phyloP scores from a whole-genome alignment of 2,113 vertebrate genomes.

The Ochotona princeps region DNA sequence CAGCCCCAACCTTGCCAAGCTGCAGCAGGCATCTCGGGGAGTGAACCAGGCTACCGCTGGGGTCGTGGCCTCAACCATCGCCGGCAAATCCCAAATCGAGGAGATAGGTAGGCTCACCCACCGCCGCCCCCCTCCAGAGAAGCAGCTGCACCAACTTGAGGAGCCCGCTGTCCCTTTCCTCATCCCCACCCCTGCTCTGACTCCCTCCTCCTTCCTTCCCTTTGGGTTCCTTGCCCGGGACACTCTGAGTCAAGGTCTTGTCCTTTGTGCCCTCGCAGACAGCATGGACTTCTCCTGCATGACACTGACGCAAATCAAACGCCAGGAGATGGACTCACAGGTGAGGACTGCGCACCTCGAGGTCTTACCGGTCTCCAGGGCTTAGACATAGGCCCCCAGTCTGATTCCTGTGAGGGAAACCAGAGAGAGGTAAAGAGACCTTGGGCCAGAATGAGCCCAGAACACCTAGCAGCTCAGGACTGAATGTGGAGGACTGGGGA shows the following conservation, averaged over 20 bases:
- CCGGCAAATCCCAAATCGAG: slow-evolving; percentile 95
- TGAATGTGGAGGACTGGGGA: too few relatives aligned
- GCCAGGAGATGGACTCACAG: slow-evolving; percentile 98
- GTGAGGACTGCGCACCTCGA: slow-evolving; percentile 79
- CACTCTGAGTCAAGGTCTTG: neutral
- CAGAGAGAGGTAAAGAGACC: neutral
- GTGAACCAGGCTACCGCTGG: slow-evolving; percentile 95
- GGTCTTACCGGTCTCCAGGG: fast-evolving
- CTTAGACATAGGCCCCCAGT: neutral
- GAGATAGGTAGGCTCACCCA: slow-evolving; percentile 88
- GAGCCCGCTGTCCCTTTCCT: neutral
- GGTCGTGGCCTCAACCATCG: slow-evolving; percentile 96
- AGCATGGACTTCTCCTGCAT: slow-evolving; percentile 97
- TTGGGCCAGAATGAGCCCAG: neutral
- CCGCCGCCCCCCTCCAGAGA: neutral
- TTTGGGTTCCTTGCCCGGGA: neutral
- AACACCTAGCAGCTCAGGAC: neutral
- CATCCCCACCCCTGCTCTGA: neutral
- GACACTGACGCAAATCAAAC: slow-evolving; percentile 98
- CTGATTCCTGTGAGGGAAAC: neutral
- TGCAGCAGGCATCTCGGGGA: slow-evolving; percentile 92
- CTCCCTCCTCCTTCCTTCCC: too few relatives aligned
- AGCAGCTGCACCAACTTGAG: too few relatives aligned
- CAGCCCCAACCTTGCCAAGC: slow-evolving; percentile 91
- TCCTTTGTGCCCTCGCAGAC: slow-evolving; percentile 84